Evolutionary conservation across 1,140 invertebrate genomes (phyloP).

Genomic region (Drosophila rhopaloa): DNA sequence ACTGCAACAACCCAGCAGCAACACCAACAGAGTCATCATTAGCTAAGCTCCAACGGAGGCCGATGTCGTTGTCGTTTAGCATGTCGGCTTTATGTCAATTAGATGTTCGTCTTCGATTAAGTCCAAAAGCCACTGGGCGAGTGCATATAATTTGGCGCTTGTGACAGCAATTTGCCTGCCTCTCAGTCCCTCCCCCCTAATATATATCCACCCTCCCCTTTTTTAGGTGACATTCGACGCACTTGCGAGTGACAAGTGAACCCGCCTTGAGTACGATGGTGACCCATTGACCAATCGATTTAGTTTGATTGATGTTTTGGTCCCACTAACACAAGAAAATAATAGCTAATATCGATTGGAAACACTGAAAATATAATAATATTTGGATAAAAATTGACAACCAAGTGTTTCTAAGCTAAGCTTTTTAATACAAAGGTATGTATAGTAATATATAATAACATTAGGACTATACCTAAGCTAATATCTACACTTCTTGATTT

Average conservation of each 20-base stretch:
- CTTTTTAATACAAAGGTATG: too few relatives aligned
- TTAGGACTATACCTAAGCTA: too few relatives aligned
- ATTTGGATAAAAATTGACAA: too few relatives aligned
- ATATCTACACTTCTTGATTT: too few relatives aligned
- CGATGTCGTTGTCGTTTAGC: constrained; percentile 64
- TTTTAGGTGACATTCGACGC: constrained; percentile 26
- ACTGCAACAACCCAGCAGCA: background rate
- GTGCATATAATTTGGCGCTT: constrained; percentile 75
- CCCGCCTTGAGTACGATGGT: constrained; percentile 22
- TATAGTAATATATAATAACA: too few relatives aligned
- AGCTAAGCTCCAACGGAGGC: constrained; percentile 43
- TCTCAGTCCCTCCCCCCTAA: constrained; percentile 13
- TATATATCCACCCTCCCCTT: background rate
- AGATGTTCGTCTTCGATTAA: constrained; percentile 80
- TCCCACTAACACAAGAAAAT: background rate
- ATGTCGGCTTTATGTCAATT: constrained; percentile 82
- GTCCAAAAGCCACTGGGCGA: constrained; percentile 58
- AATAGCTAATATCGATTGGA: constrained; percentile 10
- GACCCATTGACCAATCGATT: constrained; percentile 58
- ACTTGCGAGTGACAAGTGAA: constrained; percentile 46
- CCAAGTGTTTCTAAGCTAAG: too few relatives aligned
- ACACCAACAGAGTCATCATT: constrained; percentile 55
- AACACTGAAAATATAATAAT: background rate
- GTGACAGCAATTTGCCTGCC: constrained; percentile 75
- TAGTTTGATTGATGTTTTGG: constrained; percentile 53